Evolutionary conservation across 2,113 vertebrate species (phyloP).

Genomic region (Gavia stellata): DNA sequence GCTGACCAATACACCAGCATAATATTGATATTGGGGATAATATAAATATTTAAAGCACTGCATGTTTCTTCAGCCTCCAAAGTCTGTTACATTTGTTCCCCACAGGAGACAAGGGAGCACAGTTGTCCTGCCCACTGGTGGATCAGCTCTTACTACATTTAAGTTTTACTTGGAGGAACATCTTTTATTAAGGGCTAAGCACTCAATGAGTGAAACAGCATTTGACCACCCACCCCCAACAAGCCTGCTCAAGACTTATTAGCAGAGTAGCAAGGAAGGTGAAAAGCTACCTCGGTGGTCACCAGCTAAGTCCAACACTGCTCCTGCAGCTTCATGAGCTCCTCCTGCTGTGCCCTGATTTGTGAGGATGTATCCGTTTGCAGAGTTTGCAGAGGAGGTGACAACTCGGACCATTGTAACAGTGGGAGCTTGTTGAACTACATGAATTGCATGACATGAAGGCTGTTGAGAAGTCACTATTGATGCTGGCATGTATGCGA

Average conservation of each 20-base stretch:
- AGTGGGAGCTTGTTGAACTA: constrained; percentile 87
- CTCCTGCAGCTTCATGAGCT: constrained; percentile 70
- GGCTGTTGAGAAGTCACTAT: constrained; percentile 80
- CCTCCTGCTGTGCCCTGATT: constrained; percentile 68
- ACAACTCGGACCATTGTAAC: constrained; percentile 94
- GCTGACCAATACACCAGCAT: neutral
- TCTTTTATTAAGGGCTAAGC: neutral
- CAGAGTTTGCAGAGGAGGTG: constrained; percentile 80
- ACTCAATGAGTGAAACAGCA: neutral
- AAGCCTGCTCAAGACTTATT: neutral
- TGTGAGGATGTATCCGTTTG: constrained; percentile 88
- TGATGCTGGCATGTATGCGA: constrained; percentile 86
- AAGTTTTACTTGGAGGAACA: neutral
- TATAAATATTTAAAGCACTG: neutral
- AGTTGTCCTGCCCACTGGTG: neutral
- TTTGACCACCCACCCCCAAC: neutral
- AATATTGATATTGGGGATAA: neutral
- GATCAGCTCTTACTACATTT: neutral
- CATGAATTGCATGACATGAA: constrained; percentile 83
- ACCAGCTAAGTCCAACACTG: constrained; percentile 69
- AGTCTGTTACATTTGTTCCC: neutral
- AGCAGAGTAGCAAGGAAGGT: neutral
- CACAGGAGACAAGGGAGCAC: neutral
- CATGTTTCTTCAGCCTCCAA: neutral
- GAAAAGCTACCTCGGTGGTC: constrained; percentile 70